Conservation (phyloP, 1,140 invertebrate species). For the Ceratitis capitata region DNA sequence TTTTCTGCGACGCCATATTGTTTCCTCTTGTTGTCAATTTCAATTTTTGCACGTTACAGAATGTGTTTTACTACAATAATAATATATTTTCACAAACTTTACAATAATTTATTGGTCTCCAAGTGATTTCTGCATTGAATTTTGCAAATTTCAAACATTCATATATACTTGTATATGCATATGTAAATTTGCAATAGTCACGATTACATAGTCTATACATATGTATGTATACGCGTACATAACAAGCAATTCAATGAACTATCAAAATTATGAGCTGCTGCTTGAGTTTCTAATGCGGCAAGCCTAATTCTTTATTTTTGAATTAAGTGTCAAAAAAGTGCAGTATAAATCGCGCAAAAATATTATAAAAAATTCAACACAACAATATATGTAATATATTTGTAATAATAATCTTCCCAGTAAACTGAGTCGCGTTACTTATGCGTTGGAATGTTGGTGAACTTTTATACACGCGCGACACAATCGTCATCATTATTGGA, state of each 20-base stretch:
- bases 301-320: not conserved
- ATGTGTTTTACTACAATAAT: not conserved
- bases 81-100: not conserved
- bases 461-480: not conserved
- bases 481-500: slow-evolving; percentile 10
- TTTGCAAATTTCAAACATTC: not conserved
- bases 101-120: not conserved
- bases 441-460: slow-evolving; percentile 14
- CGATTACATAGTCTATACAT: too few species aligned
- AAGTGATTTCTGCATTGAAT: slow-evolving; percentile 18
- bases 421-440: not conserved
- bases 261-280: not conserved
- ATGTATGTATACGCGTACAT: too few species aligned
- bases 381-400: not conserved
- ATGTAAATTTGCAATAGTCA: not conserved
- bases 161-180: not conserved
- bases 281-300: not conserved
- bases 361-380: not conserved
- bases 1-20: not conserved
- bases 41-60: not conserved
- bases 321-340: slow-evolving; percentile 1
- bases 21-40: too few species aligned
- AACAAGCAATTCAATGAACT: slow-evolving; percentile 23
- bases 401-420: not conserved
- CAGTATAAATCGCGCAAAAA: not conserved